Evolutionary conservation across 2,888 invertebrate species (phyloP).

Genomic region (Smittia aterrima): DNA sequence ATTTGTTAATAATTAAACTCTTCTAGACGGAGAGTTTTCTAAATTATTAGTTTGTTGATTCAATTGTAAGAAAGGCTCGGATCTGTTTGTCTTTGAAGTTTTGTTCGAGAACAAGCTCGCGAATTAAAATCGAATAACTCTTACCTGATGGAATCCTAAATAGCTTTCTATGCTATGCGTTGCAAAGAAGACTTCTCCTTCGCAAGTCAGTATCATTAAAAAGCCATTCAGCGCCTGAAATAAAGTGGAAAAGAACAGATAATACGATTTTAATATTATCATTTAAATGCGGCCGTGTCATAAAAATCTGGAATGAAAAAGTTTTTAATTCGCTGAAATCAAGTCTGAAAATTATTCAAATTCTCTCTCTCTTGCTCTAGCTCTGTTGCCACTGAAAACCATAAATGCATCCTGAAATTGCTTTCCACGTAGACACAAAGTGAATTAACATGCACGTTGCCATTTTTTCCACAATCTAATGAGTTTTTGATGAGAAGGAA

Average conservation of each 20-base stretch:
- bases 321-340: neutral
- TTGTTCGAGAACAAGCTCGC: too few species aligned
- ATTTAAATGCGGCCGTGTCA: constrained; percentile 10
- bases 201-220: constrained; percentile 96
- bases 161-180: constrained; percentile 99
- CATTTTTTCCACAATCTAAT: constrained; percentile 34
- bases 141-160: constrained; percentile 99
- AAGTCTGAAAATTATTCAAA: neutral
- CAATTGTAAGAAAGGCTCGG: too few species aligned
- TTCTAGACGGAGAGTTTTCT: neutral
- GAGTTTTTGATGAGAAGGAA: constrained; percentile 39
- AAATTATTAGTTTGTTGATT: neutral
- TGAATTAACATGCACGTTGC: constrained; percentile 23
- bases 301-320: neutral
- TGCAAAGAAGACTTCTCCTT: constrained; percentile 99
- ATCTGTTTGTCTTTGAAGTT: too few species aligned
- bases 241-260: constrained; percentile 45
- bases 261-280: constrained; percentile 43
- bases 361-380: neutral
- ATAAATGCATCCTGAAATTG: constrained; percentile 30
- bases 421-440: neutral
- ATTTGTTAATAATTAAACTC: neutral
- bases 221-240: constrained; percentile 97
- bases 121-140: constrained; percentile 45
- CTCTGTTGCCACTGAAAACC: too few species aligned